Base-by-base conservation (phyloP, 2,888 invertebrate genomes). In the Iphiclides podalirius region DNA sequence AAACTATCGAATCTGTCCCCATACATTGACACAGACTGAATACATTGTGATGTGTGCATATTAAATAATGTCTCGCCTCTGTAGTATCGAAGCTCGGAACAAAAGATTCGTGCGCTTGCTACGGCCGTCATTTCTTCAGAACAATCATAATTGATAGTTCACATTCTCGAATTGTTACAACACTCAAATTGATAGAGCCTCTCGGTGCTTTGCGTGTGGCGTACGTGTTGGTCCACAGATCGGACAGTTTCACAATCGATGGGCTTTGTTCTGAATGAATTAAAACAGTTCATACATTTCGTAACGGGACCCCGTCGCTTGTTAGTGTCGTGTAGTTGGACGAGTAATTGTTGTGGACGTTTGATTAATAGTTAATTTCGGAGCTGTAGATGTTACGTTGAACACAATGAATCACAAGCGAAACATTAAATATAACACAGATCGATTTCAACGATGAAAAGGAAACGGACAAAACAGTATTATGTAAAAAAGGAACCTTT, bases 101-200 rank as follows among this genome's bases (percentile, higher is more conserved):
- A 52, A 52, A 57, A 52, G 47, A 43, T 64, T 82, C 84, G 81
- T 81, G 82, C 80, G 82, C 80, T n/a, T n/a, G 73, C 60, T 60
- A 63, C 62, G 57, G 69, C 72, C 71, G 81, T 83, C 80, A 81
- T 81, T 81, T 80, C 80, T 80, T 79, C 82, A 78, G 69, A 74
- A 58, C 63, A 66, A 81, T 31, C 31, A 31, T 85, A 84, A 84
- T 83, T 84, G 77, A 84, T 83, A 75, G 81, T 72, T 72, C 72
- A 67, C 68, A 70, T 70, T 67, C 63, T 38, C 47, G 47, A 36
- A 62, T 76, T 79, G 80, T 76, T 82, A 79, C 73, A 67, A 66
- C 65, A 53, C 65, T 70, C 69, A 77, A 78, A 84, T 82, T 78
- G 76, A 84, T 83, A 67, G 80, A 75, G 77, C 78, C n/a, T 75